Evolutionary conservation across 2,113 vertebrate species (phyloP).

Genomic region (Oxyruncus cristatus): DNA sequence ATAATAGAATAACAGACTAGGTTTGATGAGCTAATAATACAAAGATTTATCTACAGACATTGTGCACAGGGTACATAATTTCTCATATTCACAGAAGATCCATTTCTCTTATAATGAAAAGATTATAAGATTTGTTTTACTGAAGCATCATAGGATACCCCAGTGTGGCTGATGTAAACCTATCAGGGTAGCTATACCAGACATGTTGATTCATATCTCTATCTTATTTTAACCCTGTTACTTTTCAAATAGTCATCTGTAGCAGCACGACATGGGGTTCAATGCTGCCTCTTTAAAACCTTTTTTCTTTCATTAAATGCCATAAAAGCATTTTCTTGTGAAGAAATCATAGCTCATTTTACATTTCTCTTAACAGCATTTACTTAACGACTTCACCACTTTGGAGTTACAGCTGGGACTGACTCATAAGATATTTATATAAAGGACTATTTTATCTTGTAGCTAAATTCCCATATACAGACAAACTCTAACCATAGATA

Average conservation of each 20-base stretch:
- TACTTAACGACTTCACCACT: slow-evolving; percentile 58
- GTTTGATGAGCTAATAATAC: slow-evolving; percentile 26
- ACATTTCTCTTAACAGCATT: slow-evolving; percentile 60
- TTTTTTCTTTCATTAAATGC: slow-evolving; percentile 24
- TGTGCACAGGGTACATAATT: not conserved
- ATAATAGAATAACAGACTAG: slow-evolving; percentile 1
- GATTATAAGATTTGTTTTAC: not conserved
- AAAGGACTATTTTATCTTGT: slow-evolving; percentile 63
- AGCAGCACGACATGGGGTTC: not conserved
- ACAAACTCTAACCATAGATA: slow-evolving; percentile 46
- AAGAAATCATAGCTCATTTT: slow-evolving; percentile 55
- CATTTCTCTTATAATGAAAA: slow-evolving; percentile 8
- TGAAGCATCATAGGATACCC: not conserved
- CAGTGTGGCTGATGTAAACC: not conserved
- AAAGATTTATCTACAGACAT: slow-evolving; percentile 36
- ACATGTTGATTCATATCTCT: not conserved
- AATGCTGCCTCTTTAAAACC: not conserved
- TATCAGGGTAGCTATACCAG: not conserved
- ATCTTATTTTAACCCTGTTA: slow-evolving; percentile 5
- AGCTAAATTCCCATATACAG: slow-evolving; percentile 67
- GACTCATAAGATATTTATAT: slow-evolving; percentile 72
- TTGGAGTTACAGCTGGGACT: slow-evolving; percentile 64
- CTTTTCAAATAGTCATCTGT: slow-evolving; percentile 11
- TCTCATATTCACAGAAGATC: not conserved
- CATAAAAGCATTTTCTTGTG: slow-evolving; percentile 61